Percentiles rank a stretch among this genome's conserved stretches.
Conservation (phyloP, 2,113 vertebrate species). For the Rhinoderma darwinii region DNA sequence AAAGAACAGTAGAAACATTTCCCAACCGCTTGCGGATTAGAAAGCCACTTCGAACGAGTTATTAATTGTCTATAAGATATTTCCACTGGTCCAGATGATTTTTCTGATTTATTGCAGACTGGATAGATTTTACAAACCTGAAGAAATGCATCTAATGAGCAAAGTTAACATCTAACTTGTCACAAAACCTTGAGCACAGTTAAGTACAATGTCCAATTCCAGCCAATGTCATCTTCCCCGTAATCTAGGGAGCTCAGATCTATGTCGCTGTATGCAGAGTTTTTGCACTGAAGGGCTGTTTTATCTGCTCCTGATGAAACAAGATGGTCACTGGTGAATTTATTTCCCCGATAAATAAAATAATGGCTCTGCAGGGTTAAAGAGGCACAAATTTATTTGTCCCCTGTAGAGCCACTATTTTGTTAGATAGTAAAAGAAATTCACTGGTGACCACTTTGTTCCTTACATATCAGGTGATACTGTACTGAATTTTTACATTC, state of each 20-base stretch:
- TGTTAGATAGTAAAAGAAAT: not conserved
- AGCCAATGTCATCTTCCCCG: not conserved
- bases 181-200: not conserved
- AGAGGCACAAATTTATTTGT: not conserved
- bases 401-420: not conserved
- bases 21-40: too few relatives aligned
- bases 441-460: not conserved
- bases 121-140: not conserved
- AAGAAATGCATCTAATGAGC: not conserved
- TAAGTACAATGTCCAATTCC: not conserved
- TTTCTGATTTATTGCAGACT: not conserved
- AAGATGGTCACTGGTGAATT: not conserved
- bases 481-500: not conserved
- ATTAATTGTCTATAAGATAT: not conserved
- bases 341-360: not conserved
- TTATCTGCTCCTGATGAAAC: not conserved
- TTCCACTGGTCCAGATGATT: not conserved
- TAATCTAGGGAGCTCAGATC: not conserved
- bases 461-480: too few relatives aligned
- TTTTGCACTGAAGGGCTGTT: not conserved
- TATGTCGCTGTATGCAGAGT: not conserved
- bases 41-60: too few relatives aligned
- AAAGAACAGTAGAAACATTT: too few relatives aligned
- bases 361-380: not conserved
- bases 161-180: not conserved